Percentiles rank a stretch among this genome's conserved stretches.
Conservation (phyloP, 2,113 vertebrate species). For the Sceloporus undulatus region DNA sequence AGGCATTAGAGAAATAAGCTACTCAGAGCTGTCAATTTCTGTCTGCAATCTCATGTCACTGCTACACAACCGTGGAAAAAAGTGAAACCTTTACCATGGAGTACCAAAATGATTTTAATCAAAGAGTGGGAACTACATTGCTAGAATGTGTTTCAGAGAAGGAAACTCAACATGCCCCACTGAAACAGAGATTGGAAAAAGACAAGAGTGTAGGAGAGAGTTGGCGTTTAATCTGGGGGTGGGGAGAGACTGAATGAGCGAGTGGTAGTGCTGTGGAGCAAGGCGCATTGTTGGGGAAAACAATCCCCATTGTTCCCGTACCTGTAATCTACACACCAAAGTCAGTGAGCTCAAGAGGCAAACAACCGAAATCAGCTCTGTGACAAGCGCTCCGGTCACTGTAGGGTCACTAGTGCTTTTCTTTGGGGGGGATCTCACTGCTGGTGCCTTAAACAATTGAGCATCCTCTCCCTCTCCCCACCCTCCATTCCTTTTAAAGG, state of each 20-base stretch:
- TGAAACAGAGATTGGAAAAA: constrained; percentile 3
- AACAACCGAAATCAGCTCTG: constrained; percentile 80
- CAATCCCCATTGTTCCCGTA: constrained; percentile 87
- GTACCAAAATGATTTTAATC: no score
- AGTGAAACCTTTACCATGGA: no score
- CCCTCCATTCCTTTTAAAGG: background rate
- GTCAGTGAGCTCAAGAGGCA: constrained; percentile 80
- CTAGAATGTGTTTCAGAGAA: background rate
- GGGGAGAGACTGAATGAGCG: constrained; percentile 7
- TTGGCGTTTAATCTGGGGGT: constrained; percentile 59
- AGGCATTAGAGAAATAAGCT: no score
- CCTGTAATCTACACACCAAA: constrained; percentile 90
- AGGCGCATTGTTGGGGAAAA: constrained; percentile 88
- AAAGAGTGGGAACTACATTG: no score
- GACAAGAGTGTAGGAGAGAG: constrained; percentile 47
- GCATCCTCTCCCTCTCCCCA: constrained; percentile 12
- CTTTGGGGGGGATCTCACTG: background rate
- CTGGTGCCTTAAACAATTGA: constrained; percentile 25
- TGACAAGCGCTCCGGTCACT: constrained; percentile 80
- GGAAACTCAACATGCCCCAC: background rate
- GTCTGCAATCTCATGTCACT: no score
- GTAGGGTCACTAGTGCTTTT: constrained; percentile 70
- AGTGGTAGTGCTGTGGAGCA: constrained; percentile 68
- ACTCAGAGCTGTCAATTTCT: no score
- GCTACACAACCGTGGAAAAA: no score